phyloP scores from a whole-genome alignment of 2,113 vertebrate genomes.

The Murina feae region DNA sequence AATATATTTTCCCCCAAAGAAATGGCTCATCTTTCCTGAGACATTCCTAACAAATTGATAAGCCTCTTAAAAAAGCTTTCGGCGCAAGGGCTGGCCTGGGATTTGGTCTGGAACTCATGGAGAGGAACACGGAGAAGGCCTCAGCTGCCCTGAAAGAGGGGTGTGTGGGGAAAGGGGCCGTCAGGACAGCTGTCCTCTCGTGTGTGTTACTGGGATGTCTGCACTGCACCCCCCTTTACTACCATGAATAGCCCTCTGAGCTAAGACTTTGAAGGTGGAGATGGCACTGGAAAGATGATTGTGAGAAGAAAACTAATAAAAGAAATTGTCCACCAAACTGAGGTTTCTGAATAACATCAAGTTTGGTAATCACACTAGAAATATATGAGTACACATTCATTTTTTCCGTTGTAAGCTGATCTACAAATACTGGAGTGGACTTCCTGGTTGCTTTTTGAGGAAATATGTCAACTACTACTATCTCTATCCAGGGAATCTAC shows the following conservation, averaged over 20 bases:
- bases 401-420: neutral
- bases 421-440: conserved; percentile 46
- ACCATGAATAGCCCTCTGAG: neutral
- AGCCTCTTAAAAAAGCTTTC: conserved; percentile 49
- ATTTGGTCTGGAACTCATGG: conserved; percentile 64
- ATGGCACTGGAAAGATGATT: neutral
- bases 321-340: neutral
- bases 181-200: neutral
- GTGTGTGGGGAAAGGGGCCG: neutral
- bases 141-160: conserved; percentile 13
- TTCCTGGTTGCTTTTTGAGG: conserved; percentile 36
- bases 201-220: neutral
- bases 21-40: conserved; percentile 71
- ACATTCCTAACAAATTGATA: conserved; percentile 61
- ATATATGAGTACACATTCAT: neutral
- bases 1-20: conserved; percentile 39
- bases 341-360: neutral
- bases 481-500: conserved; percentile 42
- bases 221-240: neutral
- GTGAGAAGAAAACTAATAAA: neutral
- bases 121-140: conserved; percentile 48
- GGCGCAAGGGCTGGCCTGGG: conserved; percentile 45
- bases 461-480: conserved; percentile 36
- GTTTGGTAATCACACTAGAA: conserved; percentile 34
- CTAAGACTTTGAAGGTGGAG: neutral